Base-by-base conservation (phyloP, 2,888 invertebrate species). In the Ametastegia equiseti region DNA sequence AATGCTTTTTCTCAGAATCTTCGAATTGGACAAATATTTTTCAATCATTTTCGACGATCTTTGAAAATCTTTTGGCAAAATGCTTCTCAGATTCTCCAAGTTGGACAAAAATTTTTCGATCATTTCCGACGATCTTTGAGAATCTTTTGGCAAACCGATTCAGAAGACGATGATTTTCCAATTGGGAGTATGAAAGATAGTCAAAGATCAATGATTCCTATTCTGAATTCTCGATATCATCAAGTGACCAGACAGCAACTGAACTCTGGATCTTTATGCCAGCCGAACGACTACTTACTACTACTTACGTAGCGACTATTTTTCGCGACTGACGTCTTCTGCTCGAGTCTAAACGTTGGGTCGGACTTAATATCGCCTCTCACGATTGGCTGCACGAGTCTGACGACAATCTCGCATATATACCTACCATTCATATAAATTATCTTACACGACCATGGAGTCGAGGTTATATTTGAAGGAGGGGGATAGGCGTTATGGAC, bases 351-450 rank as follows among this genome's bases (percentile, higher is more conserved):
- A 54, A 54, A 11, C 65, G 36, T 7, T n/a, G n/a, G n/a, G n/a
- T 11, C 33, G 4, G 33, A 50, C 33, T 75, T 75, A n/a, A n/a
- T 75, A 54, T 36, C 45, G 36, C 45, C 54, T 54, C 19, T 75
- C 19, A 36, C 50, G 54, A 75, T 75, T 75, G 75, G 75, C 54
- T 50, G 75, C 50, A 75, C 54, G 36, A 36, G 54, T 50, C 75
- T 27, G 54, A 33, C 50, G 33, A 50, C 75, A 83, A 84, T 81
- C 82, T 84, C 80, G 83, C 84, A 83, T 83, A n/a, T n/a, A n/a
- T n/a, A 81, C 82, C 82, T 83, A 81, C 83, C 82, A 83, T 84
- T 84, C 82, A 80, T 83, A 83, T 84, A 84, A 84, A 84, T 84
- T 84, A 82, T 83, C 82, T 81, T 81, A 73, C 81, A 82, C n/a